Evolutionary conservation across 2,888 invertebrate species (phyloP).

Genomic region (Diadromus collaris): DNA sequence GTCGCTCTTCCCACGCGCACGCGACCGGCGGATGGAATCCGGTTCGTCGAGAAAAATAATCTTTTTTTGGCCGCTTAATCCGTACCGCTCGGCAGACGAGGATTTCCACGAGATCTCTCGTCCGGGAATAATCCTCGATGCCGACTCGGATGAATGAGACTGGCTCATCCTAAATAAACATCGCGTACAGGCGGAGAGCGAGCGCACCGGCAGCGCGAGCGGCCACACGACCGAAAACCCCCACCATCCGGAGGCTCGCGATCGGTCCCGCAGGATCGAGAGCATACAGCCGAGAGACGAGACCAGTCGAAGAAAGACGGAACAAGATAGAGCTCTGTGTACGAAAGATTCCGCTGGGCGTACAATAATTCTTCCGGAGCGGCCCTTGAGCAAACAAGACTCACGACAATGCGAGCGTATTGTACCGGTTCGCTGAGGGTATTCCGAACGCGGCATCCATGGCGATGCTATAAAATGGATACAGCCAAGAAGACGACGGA

Average conservation of each 20-base stretch:
- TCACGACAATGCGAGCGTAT: constrained; percentile 66
- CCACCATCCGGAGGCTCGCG: constrained; percentile 62
- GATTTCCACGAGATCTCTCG: constrained; percentile 52
- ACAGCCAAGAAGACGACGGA: constrained; percentile 29
- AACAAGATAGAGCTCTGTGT: constrained; percentile 25
- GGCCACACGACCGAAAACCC: constrained; percentile 76
- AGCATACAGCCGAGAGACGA: constrained; percentile 11
- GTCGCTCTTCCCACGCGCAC: constrained; percentile 8
- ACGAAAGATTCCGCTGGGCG: constrained; percentile 42
- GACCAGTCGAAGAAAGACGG: constrained; percentile 9
- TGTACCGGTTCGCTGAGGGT: constrained; percentile 52
- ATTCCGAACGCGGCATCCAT: constrained; percentile 25
- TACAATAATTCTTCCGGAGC: constrained; percentile 64
- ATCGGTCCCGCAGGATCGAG: constrained; percentile 34
- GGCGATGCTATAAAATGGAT: constrained; percentile 25
- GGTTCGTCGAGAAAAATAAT: constrained; percentile 25
- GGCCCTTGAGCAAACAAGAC: constrained; percentile 73
- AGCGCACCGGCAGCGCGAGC: constrained; percentile 54
- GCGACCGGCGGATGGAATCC: constrained; percentile 22
- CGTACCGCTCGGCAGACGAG: constrained; percentile 51
- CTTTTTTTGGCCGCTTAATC: constrained; percentile 56
- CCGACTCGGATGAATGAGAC: constrained; percentile 65
- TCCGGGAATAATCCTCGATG: constrained; percentile 66
- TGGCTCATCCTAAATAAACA: constrained; percentile 78
- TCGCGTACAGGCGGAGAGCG: constrained; percentile 58